Conservation (phyloP, 1,140 invertebrate species). For the Leptopilina clavipes region DNA sequence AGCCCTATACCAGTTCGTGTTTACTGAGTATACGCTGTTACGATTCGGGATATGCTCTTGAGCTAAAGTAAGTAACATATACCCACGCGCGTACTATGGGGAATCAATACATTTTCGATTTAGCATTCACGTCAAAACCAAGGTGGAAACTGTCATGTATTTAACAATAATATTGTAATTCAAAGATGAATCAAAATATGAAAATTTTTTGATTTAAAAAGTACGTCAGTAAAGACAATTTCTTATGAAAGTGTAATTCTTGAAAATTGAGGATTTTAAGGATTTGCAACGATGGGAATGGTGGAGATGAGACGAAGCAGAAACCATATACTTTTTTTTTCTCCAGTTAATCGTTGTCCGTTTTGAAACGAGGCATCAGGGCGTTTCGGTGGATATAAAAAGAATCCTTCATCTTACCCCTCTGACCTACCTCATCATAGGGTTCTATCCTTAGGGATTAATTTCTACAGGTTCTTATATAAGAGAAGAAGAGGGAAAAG, state of each 20-base stretch:
- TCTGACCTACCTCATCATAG: slow-evolving; percentile 54
- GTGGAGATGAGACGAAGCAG: slow-evolving; percentile 33
- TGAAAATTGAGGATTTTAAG: background rate
- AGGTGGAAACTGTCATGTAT: background rate
- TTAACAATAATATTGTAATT: background rate
- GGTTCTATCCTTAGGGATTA: slow-evolving; percentile 63
- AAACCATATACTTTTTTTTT: slow-evolving; percentile 57
- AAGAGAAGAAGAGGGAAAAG: slow-evolving; percentile 43
- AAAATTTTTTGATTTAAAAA: no score
- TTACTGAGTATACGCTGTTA: slow-evolving; percentile 27
- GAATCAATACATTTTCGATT: slow-evolving; percentile 24
- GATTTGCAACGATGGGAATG: background rate
- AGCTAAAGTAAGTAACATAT: slow-evolving; percentile 19
- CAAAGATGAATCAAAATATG: no score
- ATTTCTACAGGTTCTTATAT: slow-evolving; percentile 62
- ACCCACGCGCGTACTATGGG: background rate
- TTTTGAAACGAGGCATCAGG: slow-evolving; percentile 55
- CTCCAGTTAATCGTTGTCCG: slow-evolving; percentile 58
- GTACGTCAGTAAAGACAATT: no score
- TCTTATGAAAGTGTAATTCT: no score
- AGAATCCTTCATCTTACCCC: slow-evolving; percentile 52
- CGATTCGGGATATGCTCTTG: slow-evolving; percentile 24
- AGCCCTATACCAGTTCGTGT: slow-evolving; percentile 31
- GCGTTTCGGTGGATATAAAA: slow-evolving; percentile 52
- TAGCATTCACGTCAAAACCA: background rate